Evolutionary conservation across 1,140 invertebrate genomes (phyloP).

Genomic region (Drosophila jambulina): DNA sequence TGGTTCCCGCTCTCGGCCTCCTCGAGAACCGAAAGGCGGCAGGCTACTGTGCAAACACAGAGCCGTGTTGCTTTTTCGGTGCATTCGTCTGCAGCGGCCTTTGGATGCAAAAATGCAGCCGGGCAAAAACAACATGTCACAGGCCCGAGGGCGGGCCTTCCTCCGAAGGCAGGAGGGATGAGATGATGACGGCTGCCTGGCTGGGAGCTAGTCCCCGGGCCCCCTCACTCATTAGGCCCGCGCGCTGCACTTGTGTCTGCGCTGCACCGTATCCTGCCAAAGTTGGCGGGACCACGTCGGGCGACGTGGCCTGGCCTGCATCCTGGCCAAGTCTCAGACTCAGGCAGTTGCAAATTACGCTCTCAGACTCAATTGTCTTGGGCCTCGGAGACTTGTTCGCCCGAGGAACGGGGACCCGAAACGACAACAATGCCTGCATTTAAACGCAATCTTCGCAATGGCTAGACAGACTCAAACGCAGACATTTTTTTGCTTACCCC

Average conservation of each 20-base stretch:
- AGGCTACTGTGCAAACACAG: conserved; percentile 78
- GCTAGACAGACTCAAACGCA: conserved; percentile 71
- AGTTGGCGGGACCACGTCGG: conserved; percentile 44
- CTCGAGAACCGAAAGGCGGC: conserved; percentile 20
- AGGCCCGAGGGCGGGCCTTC: conserved; percentile 17
- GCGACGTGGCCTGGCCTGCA: conserved; percentile 43
- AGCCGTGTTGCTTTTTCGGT: conserved; percentile 69
- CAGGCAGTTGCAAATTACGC: conserved; percentile 82
- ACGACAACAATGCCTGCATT: conserved; percentile 77
- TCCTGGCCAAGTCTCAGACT: conserved; percentile 72
- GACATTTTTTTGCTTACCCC: conserved; percentile 40
- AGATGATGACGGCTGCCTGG: conserved; percentile 32
- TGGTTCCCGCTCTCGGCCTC: conserved; percentile 23
- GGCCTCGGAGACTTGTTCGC: conserved; percentile 62
- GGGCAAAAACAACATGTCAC: conserved; percentile 76
- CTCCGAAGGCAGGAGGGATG: conserved; percentile 1
- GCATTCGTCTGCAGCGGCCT: conserved; percentile 74
- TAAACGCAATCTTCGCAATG: conserved; percentile 74
- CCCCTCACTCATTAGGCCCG: conserved; percentile 71
- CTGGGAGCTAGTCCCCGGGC: conserved; percentile 35
- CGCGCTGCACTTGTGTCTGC: conserved; percentile 54
- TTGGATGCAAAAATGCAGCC: conserved; percentile 72
- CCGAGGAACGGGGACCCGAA: conserved; percentile 52
- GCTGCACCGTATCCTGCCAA: conserved; percentile 57
- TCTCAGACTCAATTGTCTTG: conserved; percentile 83